Conservation (phyloP, 1,140 invertebrate genomes). For the Heliothis subflexa region DNA sequence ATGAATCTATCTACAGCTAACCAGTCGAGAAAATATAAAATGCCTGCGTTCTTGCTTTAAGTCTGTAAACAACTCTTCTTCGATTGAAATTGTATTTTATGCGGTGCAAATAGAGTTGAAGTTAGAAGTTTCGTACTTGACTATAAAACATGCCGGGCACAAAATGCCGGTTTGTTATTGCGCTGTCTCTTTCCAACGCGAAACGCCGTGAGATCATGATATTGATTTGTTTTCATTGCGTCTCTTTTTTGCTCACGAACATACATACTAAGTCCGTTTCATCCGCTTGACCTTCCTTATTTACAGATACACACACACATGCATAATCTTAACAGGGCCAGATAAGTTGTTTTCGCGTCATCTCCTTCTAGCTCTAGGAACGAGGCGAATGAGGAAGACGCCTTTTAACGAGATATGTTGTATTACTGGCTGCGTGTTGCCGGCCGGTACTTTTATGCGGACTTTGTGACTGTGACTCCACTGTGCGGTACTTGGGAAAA, state of each 20-base stretch:
- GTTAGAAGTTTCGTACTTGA: slow-evolving; percentile 47
- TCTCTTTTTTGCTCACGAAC: slow-evolving; percentile 73
- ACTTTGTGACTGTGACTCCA: slow-evolving; percentile 44
- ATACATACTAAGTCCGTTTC: slow-evolving; percentile 70
- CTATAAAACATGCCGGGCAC: slow-evolving; percentile 69
- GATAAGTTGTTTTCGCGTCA: slow-evolving; percentile 84
- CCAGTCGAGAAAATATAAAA: slow-evolving; percentile 51
- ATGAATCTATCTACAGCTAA: slow-evolving; percentile 29
- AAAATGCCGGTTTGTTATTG: slow-evolving; percentile 80
- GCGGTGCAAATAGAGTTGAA: slow-evolving; percentile 61
- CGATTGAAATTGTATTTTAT: slow-evolving; percentile 57
- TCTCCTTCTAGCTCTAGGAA: slow-evolving; percentile 77
- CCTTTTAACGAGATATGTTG: slow-evolving; percentile 63
- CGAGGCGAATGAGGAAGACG: slow-evolving; percentile 67
- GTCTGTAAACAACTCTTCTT: slow-evolving; percentile 54
- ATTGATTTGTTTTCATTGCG: slow-evolving; percentile 86
- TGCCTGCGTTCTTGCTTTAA: slow-evolving; percentile 57
- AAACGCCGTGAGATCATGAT: slow-evolving; percentile 75
- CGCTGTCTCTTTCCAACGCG: slow-evolving; percentile 79
- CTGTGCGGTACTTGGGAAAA: slow-evolving; percentile 24
- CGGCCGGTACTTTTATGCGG: slow-evolving; percentile 52
- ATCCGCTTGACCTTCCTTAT: slow-evolving; percentile 80
- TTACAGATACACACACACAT: slow-evolving; percentile 61
- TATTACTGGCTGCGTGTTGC: slow-evolving; percentile 53
- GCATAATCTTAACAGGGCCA: slow-evolving; percentile 67